Evolutionary conservation across 2,797 vertebrate genomes (phyloP).

Genomic region (Phoeniculus purpureus): DNA sequence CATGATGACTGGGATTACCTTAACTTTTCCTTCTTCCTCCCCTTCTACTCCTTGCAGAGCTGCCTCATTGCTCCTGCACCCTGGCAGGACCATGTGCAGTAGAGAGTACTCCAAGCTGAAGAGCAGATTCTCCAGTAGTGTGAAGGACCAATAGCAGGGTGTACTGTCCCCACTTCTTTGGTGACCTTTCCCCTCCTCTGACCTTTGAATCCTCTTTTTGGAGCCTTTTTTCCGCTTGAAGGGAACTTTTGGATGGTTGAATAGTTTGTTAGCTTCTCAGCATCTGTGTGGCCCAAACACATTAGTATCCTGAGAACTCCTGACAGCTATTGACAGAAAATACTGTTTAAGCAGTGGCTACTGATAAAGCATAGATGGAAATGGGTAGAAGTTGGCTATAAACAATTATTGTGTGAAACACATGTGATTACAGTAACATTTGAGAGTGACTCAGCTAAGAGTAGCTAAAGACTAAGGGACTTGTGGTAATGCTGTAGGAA

Average conservation of each 20-base stretch:
- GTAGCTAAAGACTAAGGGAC: background rate
- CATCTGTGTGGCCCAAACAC: background rate
- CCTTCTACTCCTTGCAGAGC: background rate
- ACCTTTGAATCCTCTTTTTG: background rate
- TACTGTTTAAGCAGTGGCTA: background rate
- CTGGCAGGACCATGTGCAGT: background rate
- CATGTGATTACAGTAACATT: background rate
- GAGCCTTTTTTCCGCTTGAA: background rate
- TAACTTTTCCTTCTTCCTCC: background rate
- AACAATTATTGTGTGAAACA: constrained; percentile 28
- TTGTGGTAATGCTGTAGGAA: background rate
- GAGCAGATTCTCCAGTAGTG: background rate
- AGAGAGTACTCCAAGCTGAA: background rate
- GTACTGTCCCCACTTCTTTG: background rate
- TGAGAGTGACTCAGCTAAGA: background rate
- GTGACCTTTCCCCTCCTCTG: background rate
- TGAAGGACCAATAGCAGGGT: too few relatives aligned
- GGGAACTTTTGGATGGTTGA: background rate
- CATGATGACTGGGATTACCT: background rate
- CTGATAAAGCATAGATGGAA: constrained; percentile 61
- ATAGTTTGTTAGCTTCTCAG: background rate
- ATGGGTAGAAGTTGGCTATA: background rate
- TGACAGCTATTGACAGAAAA: constrained; percentile 60
- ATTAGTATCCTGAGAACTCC: constrained; percentile 65
- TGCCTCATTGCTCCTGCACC: background rate